Base-by-base conservation (phyloP, 2,888 invertebrate genomes). In the Orgyia antiqua region DNA sequence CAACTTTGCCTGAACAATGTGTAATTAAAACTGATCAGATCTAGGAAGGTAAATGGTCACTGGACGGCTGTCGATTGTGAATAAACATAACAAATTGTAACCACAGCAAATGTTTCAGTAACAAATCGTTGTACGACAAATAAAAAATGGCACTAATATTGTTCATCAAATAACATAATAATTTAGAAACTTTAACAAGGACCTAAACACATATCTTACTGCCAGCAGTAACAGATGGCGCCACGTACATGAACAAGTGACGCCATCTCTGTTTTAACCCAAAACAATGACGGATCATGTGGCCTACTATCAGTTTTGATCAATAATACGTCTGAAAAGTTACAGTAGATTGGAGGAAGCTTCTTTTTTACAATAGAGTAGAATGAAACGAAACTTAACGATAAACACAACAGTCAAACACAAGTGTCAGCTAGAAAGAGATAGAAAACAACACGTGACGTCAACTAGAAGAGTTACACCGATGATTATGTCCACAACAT, bases 401-500 rank as follows among this genome's bases (percentile, higher is more conserved):
- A 37, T 38, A 30, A 41, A 48, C 45, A 47, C 34, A 39, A 48
- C 42, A 31, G 42, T 49, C 42, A 46, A 45, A 51, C 39, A 31
- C 39, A 43, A 46, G 39, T 33, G 28, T 31, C 39, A 20, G 21
- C 27, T 36, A 38, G 34, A 48, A 41, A 39, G 33, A 56, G 52
- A 62, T 45, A 55, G 58, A 61, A 60, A 61, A 54, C 50, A 61
- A 61, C 57, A 63, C 52, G 52, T 48, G 58, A 67, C 57, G 53
- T 49, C 57, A 53, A 54, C 62, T 65, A 69, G 48, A 45, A 63
- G 49, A 50, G 20, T 51, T 10, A 79, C 78, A 78, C 61, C 68
- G 53, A 78, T 77, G 78, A 80, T 77, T 74, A 80, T 76, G 78
- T 80, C 58, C 59, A 65, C 57, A 56, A 63, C 58, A 78, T 79